A percentile compares a stretch with the other conserved stretches of the same genome.
Conservation (phyloP, 2,888 invertebrate species). For the Chrysolina americana region DNA sequence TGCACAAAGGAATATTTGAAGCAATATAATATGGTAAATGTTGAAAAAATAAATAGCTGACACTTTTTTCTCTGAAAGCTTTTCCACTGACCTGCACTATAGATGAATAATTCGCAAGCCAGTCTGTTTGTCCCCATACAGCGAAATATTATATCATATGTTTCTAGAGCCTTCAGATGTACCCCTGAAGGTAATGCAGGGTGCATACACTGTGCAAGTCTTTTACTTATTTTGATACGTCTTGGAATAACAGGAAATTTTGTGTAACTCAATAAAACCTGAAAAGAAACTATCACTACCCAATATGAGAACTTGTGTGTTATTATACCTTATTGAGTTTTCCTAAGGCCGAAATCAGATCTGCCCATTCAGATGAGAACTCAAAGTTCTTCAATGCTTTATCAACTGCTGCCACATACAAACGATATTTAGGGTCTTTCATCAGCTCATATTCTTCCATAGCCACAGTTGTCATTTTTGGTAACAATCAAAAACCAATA, state of each 20-base stretch:
- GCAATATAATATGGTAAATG: too few species aligned
- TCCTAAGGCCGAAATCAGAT: constrained; percentile 90
- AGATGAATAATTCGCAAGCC: constrained; percentile 87
- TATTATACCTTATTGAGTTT: constrained; percentile 87
- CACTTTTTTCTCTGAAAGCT: not conserved
- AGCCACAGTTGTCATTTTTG: constrained; percentile 71
- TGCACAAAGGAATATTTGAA: too few species aligned
- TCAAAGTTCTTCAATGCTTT: constrained; percentile 93
- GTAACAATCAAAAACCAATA: not conserved
- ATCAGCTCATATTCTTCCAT: constrained; percentile 86
- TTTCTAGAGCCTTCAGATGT: constrained; percentile 91
- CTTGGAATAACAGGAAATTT: constrained; percentile 90
- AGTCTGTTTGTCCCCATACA: constrained; percentile 87
- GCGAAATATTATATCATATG: constrained; percentile 91
- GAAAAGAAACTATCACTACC: constrained; percentile 50
- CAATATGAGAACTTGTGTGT: constrained; percentile 11
- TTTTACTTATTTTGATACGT: constrained; percentile 89
- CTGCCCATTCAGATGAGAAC: constrained; percentile 96
- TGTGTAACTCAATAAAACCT: constrained; percentile 84
- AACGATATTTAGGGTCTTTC: constrained; percentile 86
- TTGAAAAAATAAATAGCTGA: not conserved
- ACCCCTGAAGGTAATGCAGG: constrained; percentile 93
- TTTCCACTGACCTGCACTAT: constrained; percentile 77
- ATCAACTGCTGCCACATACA: constrained; percentile 86
- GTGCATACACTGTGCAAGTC: constrained; percentile 94